Base-by-base conservation (phyloP, 1,140 invertebrate genomes). In the Cotesia typhae region DNA sequence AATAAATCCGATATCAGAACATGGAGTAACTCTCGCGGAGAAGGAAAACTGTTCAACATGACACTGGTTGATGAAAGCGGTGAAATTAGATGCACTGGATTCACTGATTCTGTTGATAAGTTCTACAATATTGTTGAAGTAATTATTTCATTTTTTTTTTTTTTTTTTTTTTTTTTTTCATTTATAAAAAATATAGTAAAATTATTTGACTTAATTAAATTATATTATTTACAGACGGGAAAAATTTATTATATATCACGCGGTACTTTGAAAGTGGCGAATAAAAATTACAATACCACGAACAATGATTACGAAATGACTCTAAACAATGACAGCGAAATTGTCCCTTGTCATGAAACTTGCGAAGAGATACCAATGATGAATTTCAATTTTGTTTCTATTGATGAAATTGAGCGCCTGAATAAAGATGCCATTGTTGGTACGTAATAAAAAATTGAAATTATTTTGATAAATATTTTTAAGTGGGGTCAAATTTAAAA, bases 231-330 rank as follows among this genome's bases (percentile, higher is more conserved):
- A 73, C 75, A 94, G 92, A 83, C 92, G 4, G 92, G 93, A 75
- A 92, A 96, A 88, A 91, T 98, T 4, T 99, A 97, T 84, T 98
- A 92, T 78, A 92, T 99, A 47, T 94, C 92, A 35, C 92, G 92
- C 75, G 95, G 92, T 68, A 82, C 87, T 20, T 81, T 99, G 6
- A 99, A 98, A 85, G 90, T 93, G 14, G 97, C 97, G 0, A 98
- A 99, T 83, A 98, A 97, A 83, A 91, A 95, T 79, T 99, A 91
- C 81, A 91, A 90, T 12, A 90, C 87, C 55, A 82, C 98, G 9
- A 94, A 96, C 61, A 96, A 98, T 85, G 96, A 99, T 82, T 99
- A 98, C 82, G 98, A 99, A 82, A 94, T 99, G 91, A 94, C 94
- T 0, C 92, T 99, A 77, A 92, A 88, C n/a, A 85, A 87, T 17